Base-by-base conservation (phyloP, 2,888 invertebrate genomes). In the Drosophila ochracea region DNA sequence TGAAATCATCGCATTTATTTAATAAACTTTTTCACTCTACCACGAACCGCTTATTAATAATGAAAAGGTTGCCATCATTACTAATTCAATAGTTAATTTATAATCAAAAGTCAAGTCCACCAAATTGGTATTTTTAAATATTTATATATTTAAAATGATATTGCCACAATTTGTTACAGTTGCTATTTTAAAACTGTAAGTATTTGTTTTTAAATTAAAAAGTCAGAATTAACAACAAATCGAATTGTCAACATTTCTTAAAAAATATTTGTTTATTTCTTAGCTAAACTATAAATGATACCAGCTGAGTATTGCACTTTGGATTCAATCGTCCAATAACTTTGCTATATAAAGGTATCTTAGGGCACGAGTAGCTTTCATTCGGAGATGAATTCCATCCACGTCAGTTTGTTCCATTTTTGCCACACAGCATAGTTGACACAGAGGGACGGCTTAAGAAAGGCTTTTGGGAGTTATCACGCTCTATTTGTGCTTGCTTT, bases 401-500 rank as follows among this genome's bases (percentile, higher is more conserved):
- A 73, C 37, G 35, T 63, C 63, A 53, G 6, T 58, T 47, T 50
- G 35, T 21, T 54, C 37, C 50, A 59, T 61, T 66, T 55, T 54
- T 50, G 53, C 31, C 21, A 35, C 19, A 21, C 37, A 57, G 59
- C 50, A 37, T 37, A 61, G 47, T 25, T 43, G 61, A 58, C 57
- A 77, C 25, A 9, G 30, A 28, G 2, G 3, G 33, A 49, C 10
- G n/a, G 35, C 47, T 47, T 25, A 47, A 47, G 47, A 9, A 25
- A 1, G 47, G 25, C 47, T 47, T 11, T 28, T 19, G 37, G 49
- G 13, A 58, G 55, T 33, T 74, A 68, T 54, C 70, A 78, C 59
- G 81, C 81, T 85, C 82, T 82, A 82, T 89, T 89, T 83, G 73
- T 33, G n/a, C 65, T 68, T 41, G 67, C 58, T 49, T 65, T 72